Evolutionary conservation across 2,113 vertebrate species (phyloP).

Genomic region (Rallus limicola): DNA sequence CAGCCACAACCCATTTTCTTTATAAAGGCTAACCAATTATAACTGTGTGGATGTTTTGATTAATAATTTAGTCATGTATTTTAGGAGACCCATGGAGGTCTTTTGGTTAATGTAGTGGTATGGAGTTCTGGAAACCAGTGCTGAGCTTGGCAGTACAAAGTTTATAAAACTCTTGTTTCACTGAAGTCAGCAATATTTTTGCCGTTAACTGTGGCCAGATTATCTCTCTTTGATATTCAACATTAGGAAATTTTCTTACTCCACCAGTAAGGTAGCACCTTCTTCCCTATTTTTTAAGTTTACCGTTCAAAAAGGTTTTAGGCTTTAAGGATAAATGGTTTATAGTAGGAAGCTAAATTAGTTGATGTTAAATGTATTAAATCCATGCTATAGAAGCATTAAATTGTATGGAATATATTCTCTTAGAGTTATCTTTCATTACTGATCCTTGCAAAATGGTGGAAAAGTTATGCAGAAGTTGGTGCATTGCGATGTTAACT

Average conservation of each 20-base stretch:
- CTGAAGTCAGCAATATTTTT: slow-evolving; percentile 45
- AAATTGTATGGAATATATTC: background rate
- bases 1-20: background rate
- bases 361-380: background rate
- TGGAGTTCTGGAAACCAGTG: background rate
- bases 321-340: background rate
- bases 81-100: background rate
- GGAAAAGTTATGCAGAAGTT: background rate
- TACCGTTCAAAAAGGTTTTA: background rate
- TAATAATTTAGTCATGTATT: background rate
- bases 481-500: background rate
- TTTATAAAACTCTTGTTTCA: background rate
- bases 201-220: background rate
- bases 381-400: background rate
- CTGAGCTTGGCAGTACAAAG: slow-evolving; percentile 5
- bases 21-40: background rate
- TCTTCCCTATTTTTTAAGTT: background rate
- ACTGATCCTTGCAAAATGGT: background rate
- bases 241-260: background rate
- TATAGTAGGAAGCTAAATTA: background rate
- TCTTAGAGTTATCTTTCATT: background rate
- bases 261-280: background rate
- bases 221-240: background rate
- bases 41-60: background rate
- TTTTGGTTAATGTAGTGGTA: slow-evolving; percentile 5